phyloP scores from a whole-genome alignment of 2,797 vertebrate genomes.

The Mormyrus hasselquistii region DNA sequence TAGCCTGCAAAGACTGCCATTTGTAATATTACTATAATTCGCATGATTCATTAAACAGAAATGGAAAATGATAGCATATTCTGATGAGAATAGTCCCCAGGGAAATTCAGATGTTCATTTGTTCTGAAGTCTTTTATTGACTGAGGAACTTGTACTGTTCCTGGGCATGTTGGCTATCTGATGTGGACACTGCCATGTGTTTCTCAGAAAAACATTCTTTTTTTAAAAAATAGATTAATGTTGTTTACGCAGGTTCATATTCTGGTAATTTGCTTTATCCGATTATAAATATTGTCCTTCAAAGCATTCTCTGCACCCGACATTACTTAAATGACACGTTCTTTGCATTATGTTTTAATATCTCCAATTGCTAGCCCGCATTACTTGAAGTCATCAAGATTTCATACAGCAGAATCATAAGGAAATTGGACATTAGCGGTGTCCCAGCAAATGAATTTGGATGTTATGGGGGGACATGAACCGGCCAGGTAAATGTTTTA shows the following conservation, averaged over 20 bases:
- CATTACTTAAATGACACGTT: constrained; percentile 10
- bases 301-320: neutral
- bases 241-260: constrained; percentile 53
- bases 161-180: constrained; percentile 64
- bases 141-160: constrained; percentile 80
- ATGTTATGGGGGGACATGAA: neutral
- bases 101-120: constrained; percentile 85
- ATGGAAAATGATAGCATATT: constrained; percentile 92
- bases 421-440: neutral
- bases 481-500: neutral
- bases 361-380: constrained; percentile 10
- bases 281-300: constrained; percentile 22
- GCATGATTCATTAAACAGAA: constrained; percentile 99
- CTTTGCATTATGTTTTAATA: constrained; percentile 21
- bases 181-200: constrained; percentile 56
- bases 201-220: constrained; percentile 34
- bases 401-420: neutral
- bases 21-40: constrained; percentile 99
- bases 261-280: constrained; percentile 24
- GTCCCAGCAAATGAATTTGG: neutral
- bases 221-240: constrained; percentile 24
- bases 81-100: constrained; percentile 76
- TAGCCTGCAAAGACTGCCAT: constrained; percentile 94
- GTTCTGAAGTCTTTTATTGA: constrained; percentile 82
- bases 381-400: neutral